Percentiles rank a stretch among this genome's conserved stretches.
Conservation (phyloP, 30 jellyfish, hydroid and myxozoan species). For the Phacellophora camtschatica region DNA sequence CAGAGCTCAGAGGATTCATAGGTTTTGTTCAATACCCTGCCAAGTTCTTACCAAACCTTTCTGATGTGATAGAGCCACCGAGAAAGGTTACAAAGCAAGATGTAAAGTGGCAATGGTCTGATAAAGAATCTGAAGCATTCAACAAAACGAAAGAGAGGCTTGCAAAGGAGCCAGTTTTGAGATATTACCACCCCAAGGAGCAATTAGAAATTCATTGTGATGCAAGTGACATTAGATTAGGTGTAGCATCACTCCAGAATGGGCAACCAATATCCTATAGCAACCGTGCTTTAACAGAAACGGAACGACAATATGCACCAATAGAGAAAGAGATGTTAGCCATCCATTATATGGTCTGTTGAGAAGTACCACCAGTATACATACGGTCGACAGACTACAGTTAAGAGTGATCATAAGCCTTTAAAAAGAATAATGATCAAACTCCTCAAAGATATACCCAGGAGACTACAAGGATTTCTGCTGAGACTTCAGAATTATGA, state of each 20-base stretch:
- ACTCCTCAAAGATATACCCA: slow-evolving; percentile 15
- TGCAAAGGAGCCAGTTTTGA: slow-evolving; percentile 18
- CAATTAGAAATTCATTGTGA: slow-evolving; percentile 51
- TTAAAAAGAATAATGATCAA: slow-evolving; percentile 29
- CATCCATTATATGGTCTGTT: slow-evolving; percentile 9
- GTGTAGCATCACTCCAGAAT: slow-evolving; percentile 64
- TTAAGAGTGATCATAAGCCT: slow-evolving; percentile 33
- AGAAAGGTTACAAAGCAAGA: slow-evolving; percentile 52
- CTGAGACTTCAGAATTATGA: slow-evolving; percentile 53
- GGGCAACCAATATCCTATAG: slow-evolving; percentile 49
- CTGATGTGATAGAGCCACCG: slow-evolving; percentile 59
- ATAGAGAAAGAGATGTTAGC: slow-evolving; percentile 36
- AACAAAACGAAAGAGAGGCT: slow-evolving; percentile 40
- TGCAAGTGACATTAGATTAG: slow-evolving; percentile 51
- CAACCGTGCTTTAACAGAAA: slow-evolving; percentile 15
- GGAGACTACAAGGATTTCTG: slow-evolving; percentile 23
- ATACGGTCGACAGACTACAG: slow-evolving; percentile 21
- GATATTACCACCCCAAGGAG: slow-evolving; percentile 40
- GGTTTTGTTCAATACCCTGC: slow-evolving; percentile 54
- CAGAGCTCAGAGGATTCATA: slow-evolving; percentile 42
- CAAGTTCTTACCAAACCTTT: slow-evolving; percentile 48
- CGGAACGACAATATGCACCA: slow-evolving; percentile 44
- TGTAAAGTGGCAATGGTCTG: slow-evolving; percentile 43
- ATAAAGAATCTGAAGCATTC: slow-evolving; percentile 28
- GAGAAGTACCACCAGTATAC: slow-evolving; percentile 33